Base-by-base conservation (phyloP, 2,113 vertebrate genomes). In the Pluvianellus socialis region DNA sequence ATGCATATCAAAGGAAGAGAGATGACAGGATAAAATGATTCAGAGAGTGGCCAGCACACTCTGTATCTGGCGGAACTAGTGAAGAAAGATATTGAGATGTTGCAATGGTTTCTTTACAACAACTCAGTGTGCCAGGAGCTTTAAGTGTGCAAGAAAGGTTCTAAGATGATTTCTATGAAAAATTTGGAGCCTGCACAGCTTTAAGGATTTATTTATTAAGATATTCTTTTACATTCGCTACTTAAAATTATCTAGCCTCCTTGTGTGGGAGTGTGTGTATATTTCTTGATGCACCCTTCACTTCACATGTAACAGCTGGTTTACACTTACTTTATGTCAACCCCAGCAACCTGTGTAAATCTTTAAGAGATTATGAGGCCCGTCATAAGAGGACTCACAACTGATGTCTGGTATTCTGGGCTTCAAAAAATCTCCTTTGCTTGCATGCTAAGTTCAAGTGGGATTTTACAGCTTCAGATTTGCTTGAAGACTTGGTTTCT, bases 1-100 rank as follows among this genome's bases (percentile, higher is more conserved):
- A 96, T 98, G 94, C 96, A 98, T 98, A 98, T 98, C 97, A 98
- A 98, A 98, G 94, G 92, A 62, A 89, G 61, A 94, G 86, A 97
- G 95, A 92, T 72, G 62, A 96, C 93, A 95, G 88, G 89, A 97
- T 96, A 88, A 95, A 95, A 86, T 52, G 91, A 82, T 82, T 91
- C n/a, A 26, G 79, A 75, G 84, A 96, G 84, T 94, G 76, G 79
- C 63, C 85, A 5, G 79, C 84, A 63, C 22, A 76, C 76, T 85
- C 79, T 6, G 68, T 33, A 38, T 63, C 77, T 80, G 79, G 88
- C 94, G 44, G 67, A 79, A 88, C 90, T 72, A 72, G 90, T 47
- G 76, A 94, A 92, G 97, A 90, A 93, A 95, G 84, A 74, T 58
- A 96, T 44, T 97, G 96, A 98, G 97, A 95, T 91, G 82, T 95